Evolutionary conservation across 2,888 invertebrate species (phyloP).

Genomic region (Tetragonisca angustula): DNA sequence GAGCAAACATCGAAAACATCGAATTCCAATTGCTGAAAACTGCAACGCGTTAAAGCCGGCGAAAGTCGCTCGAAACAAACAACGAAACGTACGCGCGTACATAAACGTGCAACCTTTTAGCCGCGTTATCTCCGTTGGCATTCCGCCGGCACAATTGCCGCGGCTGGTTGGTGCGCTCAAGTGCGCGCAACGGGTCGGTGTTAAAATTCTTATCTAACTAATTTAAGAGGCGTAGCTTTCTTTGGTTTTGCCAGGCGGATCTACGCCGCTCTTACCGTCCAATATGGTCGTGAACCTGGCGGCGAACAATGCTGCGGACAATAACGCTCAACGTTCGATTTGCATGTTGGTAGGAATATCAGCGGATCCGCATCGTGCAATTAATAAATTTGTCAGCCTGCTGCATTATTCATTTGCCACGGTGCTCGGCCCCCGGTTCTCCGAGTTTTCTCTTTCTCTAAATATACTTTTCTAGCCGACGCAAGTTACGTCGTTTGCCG

Average conservation of each 20-base stretch:
- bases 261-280: constrained; percentile 58
- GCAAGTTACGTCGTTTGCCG: too few species aligned
- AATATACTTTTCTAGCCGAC: neutral
- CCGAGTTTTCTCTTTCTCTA: neutral
- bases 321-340: constrained; percentile 66
- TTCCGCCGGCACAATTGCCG: constrained; percentile 45
- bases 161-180: constrained; percentile 7
- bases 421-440: constrained; percentile 36
- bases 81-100: constrained; percentile 10
- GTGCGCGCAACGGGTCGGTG: constrained; percentile 38
- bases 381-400: constrained; percentile 74
- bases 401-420: constrained; percentile 69
- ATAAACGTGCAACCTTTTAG: constrained; percentile 24
- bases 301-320: constrained; percentile 66
- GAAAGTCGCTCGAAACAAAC: constrained; percentile 34
- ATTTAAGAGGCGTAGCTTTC: constrained; percentile 60
- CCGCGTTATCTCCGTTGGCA: constrained; percentile 40
- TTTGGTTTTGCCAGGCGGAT: constrained; percentile 59
- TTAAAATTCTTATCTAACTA: constrained; percentile 67
- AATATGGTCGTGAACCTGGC: constrained; percentile 57
- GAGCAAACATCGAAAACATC: neutral
- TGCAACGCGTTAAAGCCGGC: neutral
- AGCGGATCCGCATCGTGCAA: constrained; percentile 67
- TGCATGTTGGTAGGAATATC: constrained; percentile 72
- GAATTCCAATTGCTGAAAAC: constrained; percentile 1